phyloP scores from a whole-genome alignment of 2,797 vertebrate species.

The Lagorchestes hirsutus region DNA sequence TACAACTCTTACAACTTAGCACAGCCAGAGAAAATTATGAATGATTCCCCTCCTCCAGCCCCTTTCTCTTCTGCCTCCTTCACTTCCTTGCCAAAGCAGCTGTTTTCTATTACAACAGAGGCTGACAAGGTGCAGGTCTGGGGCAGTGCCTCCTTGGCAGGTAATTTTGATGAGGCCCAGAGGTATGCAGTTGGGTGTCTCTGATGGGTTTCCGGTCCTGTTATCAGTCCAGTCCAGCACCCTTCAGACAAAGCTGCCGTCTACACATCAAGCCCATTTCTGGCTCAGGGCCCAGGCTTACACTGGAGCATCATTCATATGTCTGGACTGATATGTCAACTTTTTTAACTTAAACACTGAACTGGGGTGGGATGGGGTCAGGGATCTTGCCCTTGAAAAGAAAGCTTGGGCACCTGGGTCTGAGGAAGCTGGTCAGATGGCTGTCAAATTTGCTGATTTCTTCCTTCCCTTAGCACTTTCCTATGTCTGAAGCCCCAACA shows the following conservation, averaged over 20 bases:
- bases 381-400: constrained; percentile 40
- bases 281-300: constrained; percentile 46
- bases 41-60: constrained; percentile 47
- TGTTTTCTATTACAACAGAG: constrained; percentile 92
- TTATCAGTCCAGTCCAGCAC: constrained; percentile 80
- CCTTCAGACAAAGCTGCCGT: constrained; percentile 75
- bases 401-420: constrained; percentile 48
- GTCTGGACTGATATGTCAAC: constrained; percentile 61
- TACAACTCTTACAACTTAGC: not conserved
- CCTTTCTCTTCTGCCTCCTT: constrained; percentile 64
- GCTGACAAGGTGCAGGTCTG: constrained; percentile 92
- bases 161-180: constrained; percentile 94
- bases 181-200: constrained; percentile 84
- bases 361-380: not conserved
- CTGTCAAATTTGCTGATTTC: not conserved
- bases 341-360: constrained; percentile 48
- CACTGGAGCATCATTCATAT: constrained; percentile 51
- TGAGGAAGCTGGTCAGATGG: not conserved
- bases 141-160: constrained; percentile 90
- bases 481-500: not conserved
- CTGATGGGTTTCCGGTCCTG: constrained; percentile 85
- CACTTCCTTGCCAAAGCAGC: constrained; percentile 84
- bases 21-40: constrained; percentile 65
- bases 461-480: not conserved
- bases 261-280: constrained; percentile 57